Conservation (phyloP, 2,888 invertebrate species). For the Elegia similella region DNA sequence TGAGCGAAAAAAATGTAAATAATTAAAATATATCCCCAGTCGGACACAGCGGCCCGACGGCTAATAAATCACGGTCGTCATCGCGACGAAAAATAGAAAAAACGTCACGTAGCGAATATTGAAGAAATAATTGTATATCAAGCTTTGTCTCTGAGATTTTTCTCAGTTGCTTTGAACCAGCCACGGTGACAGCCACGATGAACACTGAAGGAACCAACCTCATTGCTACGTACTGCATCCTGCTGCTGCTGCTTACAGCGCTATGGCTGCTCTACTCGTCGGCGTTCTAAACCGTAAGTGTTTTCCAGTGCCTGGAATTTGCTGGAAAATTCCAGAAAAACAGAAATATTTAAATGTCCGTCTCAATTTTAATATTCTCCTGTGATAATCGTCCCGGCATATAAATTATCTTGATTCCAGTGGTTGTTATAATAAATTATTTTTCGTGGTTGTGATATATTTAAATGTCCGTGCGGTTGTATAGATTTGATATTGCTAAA, state of each 20-base stretch:
- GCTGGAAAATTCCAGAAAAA: neutral
- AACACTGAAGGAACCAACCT: constrained; percentile 83
- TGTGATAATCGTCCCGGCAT: neutral
- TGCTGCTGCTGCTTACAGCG: constrained; percentile 82
- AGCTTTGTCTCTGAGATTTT: constrained; percentile 41
- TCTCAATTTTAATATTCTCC: neutral
- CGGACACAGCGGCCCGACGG: constrained; percentile 43
- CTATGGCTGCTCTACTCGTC: constrained; percentile 84
- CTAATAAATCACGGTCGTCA: constrained; percentile 57
- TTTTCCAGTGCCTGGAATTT: neutral
- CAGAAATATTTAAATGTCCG: neutral
- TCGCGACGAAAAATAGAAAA: constrained; percentile 58
- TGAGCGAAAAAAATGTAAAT: constrained; percentile 11
- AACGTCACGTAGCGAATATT: constrained; percentile 44
- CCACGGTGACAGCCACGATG: constrained; percentile 44
- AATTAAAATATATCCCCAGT: constrained; percentile 22
- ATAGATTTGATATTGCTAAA: neutral
- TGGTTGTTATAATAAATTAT: neutral
- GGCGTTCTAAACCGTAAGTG: constrained; percentile 71
- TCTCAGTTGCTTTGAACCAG: constrained; percentile 52
- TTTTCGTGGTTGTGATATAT: constrained; percentile 8
- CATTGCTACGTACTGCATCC: constrained; percentile 85
- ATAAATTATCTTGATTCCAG: constrained; percentile 3
- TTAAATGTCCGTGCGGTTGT: constrained; percentile 1
- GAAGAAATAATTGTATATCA: constrained; percentile 49